These are phyloP conservation scores for Ernsta delagoae DNA, from an alignment of 2,888 invertebrate genomes.

Conservation along the genomic window DNA sequence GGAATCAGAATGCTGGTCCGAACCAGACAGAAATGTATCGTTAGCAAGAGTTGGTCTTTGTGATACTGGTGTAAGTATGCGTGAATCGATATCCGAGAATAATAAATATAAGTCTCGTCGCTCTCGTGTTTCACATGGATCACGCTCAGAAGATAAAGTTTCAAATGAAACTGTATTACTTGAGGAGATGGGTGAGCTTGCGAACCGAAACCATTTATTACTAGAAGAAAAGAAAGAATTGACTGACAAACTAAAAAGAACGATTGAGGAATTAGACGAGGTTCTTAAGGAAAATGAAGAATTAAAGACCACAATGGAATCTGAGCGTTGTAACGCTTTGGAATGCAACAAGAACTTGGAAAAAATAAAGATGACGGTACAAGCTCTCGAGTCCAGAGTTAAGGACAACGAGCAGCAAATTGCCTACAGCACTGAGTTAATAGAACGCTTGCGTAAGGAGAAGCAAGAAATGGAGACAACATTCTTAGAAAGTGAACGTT, in stretches of 20 bases:
- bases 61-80: slow-evolving; percentile 60
- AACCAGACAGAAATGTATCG: slow-evolving; percentile 93
- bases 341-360: slow-evolving; percentile 62
- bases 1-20: slow-evolving; percentile 95
- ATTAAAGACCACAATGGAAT: slow-evolving; percentile 55
- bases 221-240: slow-evolving; percentile 70
- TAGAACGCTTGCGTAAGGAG: slow-evolving; percentile 65
- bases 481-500: slow-evolving; percentile 80
- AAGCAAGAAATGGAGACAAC: slow-evolving; percentile 71
- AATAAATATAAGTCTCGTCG: slow-evolving; percentile 68
- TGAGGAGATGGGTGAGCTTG: slow-evolving; percentile 79
- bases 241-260: slow-evolving; percentile 70
- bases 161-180: slow-evolving; percentile 82
- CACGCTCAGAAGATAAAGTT: slow-evolving; percentile 76
- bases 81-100: slow-evolving; percentile 63
- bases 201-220: slow-evolving; percentile 59
- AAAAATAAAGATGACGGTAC: slow-evolving; percentile 53
- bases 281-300: slow-evolving; percentile 59
- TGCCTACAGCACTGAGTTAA: slow-evolving; percentile 55
- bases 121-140: slow-evolving; percentile 71
- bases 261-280: slow-evolving; percentile 63
- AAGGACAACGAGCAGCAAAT: slow-evolving; percentile 66
- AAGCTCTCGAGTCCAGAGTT: slow-evolving; percentile 56
- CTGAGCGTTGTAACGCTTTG: slow-evolving; percentile 54
- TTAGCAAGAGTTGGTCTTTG: slow-evolving; percentile 89